phyloP scores from a whole-genome alignment of 2,888 invertebrate species.

The Teleogryllus oceanicus region DNA sequence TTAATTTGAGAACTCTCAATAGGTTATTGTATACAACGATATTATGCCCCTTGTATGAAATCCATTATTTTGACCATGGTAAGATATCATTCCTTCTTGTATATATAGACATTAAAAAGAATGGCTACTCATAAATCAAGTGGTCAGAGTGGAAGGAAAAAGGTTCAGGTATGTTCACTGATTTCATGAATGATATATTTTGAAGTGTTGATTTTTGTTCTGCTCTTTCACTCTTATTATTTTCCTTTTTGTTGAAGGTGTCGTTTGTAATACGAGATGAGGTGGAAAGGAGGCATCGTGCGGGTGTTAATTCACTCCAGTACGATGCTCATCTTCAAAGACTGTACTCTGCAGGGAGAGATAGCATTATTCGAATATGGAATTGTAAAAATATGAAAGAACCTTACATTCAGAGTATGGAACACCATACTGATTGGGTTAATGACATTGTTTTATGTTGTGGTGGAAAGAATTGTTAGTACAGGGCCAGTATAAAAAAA shows the following conservation, averaged over 20 bases:
- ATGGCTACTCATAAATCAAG: constrained; percentile 52
- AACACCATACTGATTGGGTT: constrained; percentile 99
- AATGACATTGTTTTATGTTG: constrained; percentile 98
- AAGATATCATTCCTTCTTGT: no score
- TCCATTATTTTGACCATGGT: no score
- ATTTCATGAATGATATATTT: background rate
- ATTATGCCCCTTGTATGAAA: no score
- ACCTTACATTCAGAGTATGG: constrained; percentile 92
- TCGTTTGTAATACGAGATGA: constrained; percentile 98
- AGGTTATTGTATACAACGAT: no score
- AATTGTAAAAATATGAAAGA: constrained; percentile 62
- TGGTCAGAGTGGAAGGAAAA: constrained; percentile 53
- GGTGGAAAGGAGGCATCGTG: constrained; percentile 88
- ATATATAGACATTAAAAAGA: background rate
- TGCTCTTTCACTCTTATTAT: background rate
- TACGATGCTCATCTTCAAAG: constrained; percentile 82
- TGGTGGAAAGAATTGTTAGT: constrained; percentile 86
- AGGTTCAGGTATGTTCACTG: constrained; percentile 50
- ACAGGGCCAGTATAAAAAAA: background rate
- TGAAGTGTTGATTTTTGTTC: background rate
- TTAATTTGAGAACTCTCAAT: no score
- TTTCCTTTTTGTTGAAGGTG: constrained; percentile 59
- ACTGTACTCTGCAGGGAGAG: constrained; percentile 93
- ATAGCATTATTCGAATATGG: constrained; percentile 95
- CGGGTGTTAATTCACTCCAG: constrained; percentile 94